Evolutionary conservation across 2,113 vertebrate species (phyloP).

Genomic region (Motacilla tschutschensis): DNA sequence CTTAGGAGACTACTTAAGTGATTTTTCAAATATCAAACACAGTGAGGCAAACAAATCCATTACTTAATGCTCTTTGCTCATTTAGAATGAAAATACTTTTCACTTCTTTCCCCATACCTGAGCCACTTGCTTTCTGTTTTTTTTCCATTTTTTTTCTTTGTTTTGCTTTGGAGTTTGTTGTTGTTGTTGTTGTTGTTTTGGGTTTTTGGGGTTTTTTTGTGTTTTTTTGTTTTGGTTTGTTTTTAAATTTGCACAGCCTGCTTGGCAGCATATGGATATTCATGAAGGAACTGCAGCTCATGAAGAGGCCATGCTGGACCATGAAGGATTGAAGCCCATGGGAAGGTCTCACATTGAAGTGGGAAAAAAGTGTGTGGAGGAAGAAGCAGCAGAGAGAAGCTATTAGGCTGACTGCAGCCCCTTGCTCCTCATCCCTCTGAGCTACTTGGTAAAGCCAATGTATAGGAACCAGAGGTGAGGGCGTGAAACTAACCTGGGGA

Average conservation of each 20-base stretch:
- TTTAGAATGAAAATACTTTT: not conserved
- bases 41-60: not conserved
- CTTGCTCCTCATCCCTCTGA: not conserved
- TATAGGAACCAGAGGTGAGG: accelerated
- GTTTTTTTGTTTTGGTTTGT: not conserved
- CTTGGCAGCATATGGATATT: not conserved
- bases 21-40: not conserved
- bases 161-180: not conserved
- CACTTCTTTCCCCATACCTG: not conserved
- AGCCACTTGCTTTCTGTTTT: not conserved
- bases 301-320: not conserved
- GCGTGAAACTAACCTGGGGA: not conserved
- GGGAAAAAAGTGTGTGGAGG: no score
- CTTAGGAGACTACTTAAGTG: not conserved
- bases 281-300: not conserved
- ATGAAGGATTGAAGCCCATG: not conserved
- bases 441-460: accelerated
- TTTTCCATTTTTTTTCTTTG: accelerated
- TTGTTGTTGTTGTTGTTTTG: no score
- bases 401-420: not conserved
- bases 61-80: not conserved
- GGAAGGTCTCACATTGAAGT: not conserved
- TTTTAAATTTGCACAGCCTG: not conserved
- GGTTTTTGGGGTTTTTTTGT: no score
- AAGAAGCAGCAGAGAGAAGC: not conserved